These are phyloP conservation scores for Acheta domesticus DNA, from an alignment of 2,888 invertebrate genomes.

Conservation along the genomic window DNA sequence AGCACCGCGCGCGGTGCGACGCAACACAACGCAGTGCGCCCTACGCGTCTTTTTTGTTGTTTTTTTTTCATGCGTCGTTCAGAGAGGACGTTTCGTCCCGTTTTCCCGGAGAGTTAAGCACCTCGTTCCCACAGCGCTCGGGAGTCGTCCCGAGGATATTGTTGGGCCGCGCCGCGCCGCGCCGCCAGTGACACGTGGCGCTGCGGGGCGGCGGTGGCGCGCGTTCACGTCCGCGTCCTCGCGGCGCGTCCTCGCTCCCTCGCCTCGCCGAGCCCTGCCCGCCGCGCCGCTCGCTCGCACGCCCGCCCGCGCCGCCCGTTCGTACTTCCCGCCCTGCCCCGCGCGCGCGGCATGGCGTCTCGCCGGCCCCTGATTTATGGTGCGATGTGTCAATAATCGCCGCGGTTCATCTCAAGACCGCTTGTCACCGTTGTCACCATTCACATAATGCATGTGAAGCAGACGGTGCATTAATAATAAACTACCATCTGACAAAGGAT, in stretches of 20 bases:
- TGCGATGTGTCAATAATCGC: not conserved
- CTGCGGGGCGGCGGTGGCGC: not conserved
- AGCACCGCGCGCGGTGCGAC: too few relatives aligned
- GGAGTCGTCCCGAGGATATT: too few relatives aligned
- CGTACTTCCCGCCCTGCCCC: conserved; percentile 1
- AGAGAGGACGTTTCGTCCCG: too few relatives aligned
- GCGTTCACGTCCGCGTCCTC: not conserved
- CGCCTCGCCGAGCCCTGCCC: not conserved
- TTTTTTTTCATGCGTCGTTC: too few relatives aligned
- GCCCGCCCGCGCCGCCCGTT: not conserved
- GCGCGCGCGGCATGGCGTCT: not conserved
- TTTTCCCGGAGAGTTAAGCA: too few relatives aligned
- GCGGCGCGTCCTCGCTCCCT: not conserved
- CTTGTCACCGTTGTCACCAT: conserved; percentile 7
- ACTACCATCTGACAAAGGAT: too few relatives aligned
- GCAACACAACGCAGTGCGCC: too few relatives aligned
- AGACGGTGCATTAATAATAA: not conserved
- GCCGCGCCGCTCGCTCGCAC: not conserved
- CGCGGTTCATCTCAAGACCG: conserved; percentile 1
- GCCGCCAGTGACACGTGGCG: not conserved
- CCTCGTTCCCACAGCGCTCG: too few relatives aligned
- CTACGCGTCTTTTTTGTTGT: too few relatives aligned
- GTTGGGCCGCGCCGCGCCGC: not conserved
- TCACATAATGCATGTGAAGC: not conserved
- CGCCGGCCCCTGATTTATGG: not conserved